Evolutionary conservation across 92 coral and sea anemone genomes (phyloP), one percentile per base, ranked within the genome.

Genomic region (Actinostola sp.): DNA sequence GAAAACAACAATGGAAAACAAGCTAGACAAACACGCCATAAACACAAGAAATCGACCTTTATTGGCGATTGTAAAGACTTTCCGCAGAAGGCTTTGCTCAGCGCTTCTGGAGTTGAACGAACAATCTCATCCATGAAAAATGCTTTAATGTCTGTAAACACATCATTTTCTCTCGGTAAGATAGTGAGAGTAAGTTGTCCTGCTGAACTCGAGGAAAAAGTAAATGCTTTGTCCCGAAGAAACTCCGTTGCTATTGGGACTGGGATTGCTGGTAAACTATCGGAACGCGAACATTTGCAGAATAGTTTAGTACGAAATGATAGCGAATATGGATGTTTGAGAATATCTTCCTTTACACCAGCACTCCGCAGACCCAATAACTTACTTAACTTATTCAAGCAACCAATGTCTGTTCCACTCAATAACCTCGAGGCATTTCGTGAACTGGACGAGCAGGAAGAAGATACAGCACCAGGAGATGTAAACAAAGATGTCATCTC

Each of bases 51-150:
- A 11, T 3, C 16, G 64, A 28, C 8, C 23, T 0, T 14, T 53
- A 2, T 14, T 31, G 42, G 23, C 30, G 20, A 39, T 39, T n/a
- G n/a, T n/a, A n/a, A n/a, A n/a, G n/a, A n/a, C n/a, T n/a, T n/a
- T n/a, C n/a, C n/a, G n/a, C n/a, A n/a, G n/a, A n/a, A n/a, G n/a
- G 50, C 42, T 5, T 20, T 70, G 25, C 34, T 70, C 3, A 70
- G 45, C 17, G 75, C 75, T 2, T 75, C 80, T 7, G 80, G 80
- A 12, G 71, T 75, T 8, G 71, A 32, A 29, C 49, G 80, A 16
- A 75, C 80, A 19, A 75, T 61, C 14, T 46, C 80, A 1, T 45
- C 80, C 0, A 61, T 75, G 80, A 48, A 48, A 45, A 31, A 44
- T 21, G 61, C 60, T 8, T 17, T 64, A 0, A 43, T 19, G 17